Conservation (phyloP, 2,113 vertebrate genomes). For the Penelope pileata region DNA sequence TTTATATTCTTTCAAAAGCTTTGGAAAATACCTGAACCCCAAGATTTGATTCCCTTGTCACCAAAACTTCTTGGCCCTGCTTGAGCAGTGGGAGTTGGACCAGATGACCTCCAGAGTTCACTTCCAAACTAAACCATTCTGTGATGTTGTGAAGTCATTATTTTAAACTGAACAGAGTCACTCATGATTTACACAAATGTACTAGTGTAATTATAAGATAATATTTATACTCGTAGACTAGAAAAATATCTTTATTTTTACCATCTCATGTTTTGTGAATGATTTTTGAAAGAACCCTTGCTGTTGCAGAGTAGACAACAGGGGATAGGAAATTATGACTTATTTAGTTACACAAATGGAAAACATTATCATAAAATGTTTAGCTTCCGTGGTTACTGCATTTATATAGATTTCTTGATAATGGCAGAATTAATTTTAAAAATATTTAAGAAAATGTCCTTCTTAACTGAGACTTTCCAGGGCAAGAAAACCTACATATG, state of each 20-base stretch:
- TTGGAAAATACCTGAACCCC: not conserved
- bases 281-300: conserved; percentile 9
- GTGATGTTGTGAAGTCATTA: not conserved
- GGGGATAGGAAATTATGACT: conserved; percentile 2
- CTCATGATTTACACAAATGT: not conserved
- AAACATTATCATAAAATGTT: conserved; percentile 56
- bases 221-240: not conserved
- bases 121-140: not conserved
- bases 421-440: conserved; percentile 59
- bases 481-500: conserved; percentile 56
- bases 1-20: not conserved
- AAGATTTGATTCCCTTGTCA: not conserved
- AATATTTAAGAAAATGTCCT: conserved; percentile 28
- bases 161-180: not conserved
- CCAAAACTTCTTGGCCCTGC: not conserved
- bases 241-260: conserved; percentile 13
- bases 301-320: not conserved
- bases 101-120: not conserved
- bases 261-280: conserved; percentile 35
- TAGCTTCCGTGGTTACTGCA: conserved; percentile 32
- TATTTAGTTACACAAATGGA: conserved; percentile 52
- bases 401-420: conserved; percentile 59
- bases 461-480: conserved; percentile 7
- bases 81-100: not conserved
- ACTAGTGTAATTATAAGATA: not conserved